phyloP scores from a whole-genome alignment of 92 coral and sea anemone species.

The Heteractis magnifica region DNA sequence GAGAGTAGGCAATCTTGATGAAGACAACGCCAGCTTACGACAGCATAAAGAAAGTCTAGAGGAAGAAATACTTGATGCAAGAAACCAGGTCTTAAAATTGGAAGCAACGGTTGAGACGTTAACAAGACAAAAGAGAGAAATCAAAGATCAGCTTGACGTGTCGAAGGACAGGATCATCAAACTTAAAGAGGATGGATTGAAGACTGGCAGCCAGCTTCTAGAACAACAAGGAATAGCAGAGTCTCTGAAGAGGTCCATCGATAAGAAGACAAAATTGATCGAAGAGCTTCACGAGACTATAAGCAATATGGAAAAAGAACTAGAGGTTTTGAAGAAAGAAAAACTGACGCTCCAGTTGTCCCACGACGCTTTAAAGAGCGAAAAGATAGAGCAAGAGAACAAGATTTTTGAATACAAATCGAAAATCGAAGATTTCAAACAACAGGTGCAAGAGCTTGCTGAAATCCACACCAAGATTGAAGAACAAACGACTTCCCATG shows the following conservation, averaged over 20 bases:
- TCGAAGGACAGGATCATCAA: slow-evolving; percentile 57
- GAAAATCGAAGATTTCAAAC: slow-evolving; percentile 53
- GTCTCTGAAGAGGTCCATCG: slow-evolving; percentile 58
- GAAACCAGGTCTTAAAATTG: slow-evolving; percentile 41
- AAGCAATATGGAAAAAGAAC: slow-evolving; percentile 62
- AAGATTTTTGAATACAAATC: slow-evolving; percentile 55
- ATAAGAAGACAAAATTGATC: slow-evolving; percentile 62
- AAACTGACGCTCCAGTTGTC: slow-evolving; percentile 69
- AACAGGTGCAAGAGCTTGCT: slow-evolving; percentile 45
- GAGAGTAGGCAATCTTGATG: slow-evolving; percentile 33
- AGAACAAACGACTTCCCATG: slow-evolving; percentile 46
- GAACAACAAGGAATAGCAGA: slow-evolving; percentile 81
- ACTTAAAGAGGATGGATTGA: slow-evolving; percentile 73
- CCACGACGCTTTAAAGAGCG: slow-evolving; percentile 57
- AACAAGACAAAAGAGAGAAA: slow-evolving; percentile 54
- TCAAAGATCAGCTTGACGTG: slow-evolving; percentile 68
- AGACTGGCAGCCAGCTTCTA: slow-evolving; percentile 61
- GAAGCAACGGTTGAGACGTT: slow-evolving; percentile 59
- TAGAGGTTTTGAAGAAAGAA: slow-evolving; percentile 63
- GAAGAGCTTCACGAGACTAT: slow-evolving; percentile 71
- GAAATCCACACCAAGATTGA: slow-evolving; percentile 66
- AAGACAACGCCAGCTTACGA: slow-evolving; percentile 44
- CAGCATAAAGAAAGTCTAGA: slow-evolving; percentile 61
- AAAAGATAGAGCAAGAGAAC: slow-evolving; percentile 57
- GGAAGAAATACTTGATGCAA: slow-evolving; percentile 43